Evolutionary conservation across 1,140 invertebrate genomes (phyloP), one percentile per base, ranked within the genome.

Genomic region (Plectus sambesii): DNA sequence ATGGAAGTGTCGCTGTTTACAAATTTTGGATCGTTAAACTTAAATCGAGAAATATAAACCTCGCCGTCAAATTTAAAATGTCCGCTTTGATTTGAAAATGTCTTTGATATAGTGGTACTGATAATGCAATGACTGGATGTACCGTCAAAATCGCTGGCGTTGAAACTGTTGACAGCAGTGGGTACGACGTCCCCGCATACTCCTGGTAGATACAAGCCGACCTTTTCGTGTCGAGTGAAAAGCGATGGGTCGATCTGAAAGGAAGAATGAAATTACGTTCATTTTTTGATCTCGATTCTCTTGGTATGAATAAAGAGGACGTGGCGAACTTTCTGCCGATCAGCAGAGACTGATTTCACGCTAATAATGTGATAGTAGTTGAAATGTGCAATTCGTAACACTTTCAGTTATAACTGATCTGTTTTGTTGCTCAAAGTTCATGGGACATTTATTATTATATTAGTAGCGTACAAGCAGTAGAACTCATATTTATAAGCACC

Each of bases 181-280:
- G 63, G 63, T 3, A 66, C 60, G 33, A 63, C 68, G 15, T 66
- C 63, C 8, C 62, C 57, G 46, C 64, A 67, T 6, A 67, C 54
- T 37, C 64, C 64, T 0, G 66, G 66, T 0, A 67, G 35, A 19
- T 56, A 58, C 15, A 67, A 46, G 12, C 49, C 51, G n/a, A 55
- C 40, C 40, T 62, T 63, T 49, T 67, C 57, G 24, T 67, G 55
- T 25, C 58, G 41, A 9, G 49, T n/a, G 24, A 63, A 67, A 17
- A 36, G 22, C 1, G 39, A 12, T 68, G 38, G 3, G 58, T 20
- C 2, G 65, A 59, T 39, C 61, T 65, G 42, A 52, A 62, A 41
- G 12, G 3, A 12, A 12, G n/a, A 9, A 22, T 15, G 26, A 25
- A n/a, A 29, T n/a, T n/a, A n/a, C n/a, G n/a, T n/a, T n/a, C n/a